Conservation (phyloP, 2,113 vertebrate species). For the Crocuta crocuta region DNA sequence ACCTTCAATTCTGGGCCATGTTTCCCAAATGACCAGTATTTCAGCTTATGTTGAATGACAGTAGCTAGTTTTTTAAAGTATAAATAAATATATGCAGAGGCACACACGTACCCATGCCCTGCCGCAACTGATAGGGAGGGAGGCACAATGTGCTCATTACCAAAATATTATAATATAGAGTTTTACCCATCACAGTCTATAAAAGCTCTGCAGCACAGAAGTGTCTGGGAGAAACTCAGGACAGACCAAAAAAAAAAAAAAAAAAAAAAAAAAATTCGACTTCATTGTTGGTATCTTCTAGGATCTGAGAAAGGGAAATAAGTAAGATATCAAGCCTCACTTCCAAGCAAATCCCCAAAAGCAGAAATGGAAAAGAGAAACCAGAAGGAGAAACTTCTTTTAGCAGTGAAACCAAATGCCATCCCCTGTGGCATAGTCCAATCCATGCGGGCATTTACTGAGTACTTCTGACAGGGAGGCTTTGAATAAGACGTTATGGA, state of each 20-base stretch:
- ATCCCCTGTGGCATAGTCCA: background rate
- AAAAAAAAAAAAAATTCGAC: background rate
- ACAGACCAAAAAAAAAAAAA: background rate
- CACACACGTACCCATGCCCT: background rate
- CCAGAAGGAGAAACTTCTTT: background rate
- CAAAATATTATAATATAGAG: background rate
- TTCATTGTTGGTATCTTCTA: background rate
- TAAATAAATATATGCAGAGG: background rate
- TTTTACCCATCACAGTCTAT: background rate
- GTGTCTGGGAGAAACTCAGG: background rate
- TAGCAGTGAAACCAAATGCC: background rate
- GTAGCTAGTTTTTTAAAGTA: background rate
- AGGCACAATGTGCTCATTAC: background rate
- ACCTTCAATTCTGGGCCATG: background rate
- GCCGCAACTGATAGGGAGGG: background rate
- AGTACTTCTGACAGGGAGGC: background rate
- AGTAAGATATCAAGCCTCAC: background rate
- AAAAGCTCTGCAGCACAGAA: background rate
- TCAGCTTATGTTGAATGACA: background rate
- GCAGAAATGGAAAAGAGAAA: background rate
- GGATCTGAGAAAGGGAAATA: background rate
- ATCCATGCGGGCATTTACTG: background rate
- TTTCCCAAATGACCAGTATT: background rate
- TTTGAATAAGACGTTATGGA: background rate
- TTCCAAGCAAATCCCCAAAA: background rate